Base-by-base conservation (phyloP, 2,888 invertebrate species). In the Pandemis cinnamomeana region DNA sequence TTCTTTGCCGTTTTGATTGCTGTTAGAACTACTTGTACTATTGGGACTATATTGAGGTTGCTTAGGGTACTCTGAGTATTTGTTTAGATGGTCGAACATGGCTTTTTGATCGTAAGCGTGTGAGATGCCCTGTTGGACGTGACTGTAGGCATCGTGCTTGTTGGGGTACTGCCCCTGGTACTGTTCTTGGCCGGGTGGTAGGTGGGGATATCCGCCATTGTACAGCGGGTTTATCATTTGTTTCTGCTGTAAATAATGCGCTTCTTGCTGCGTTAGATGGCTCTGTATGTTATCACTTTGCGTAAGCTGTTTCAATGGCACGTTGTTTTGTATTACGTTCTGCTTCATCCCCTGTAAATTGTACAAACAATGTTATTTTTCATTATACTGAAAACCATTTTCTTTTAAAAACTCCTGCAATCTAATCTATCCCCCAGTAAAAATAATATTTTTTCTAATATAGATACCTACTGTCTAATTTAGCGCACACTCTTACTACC, bases 21-120 rank as follows among this genome's bases (percentile, higher is more conserved):
- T 93, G 81, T 91, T 93, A 8, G 93, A 93, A 84, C 93, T 94
- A 82, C 92, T 92, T 71, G 92, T 93, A 79, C 93, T 94, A 82
- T 92, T 95, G 77, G 95, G 95, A 82, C 95, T 95, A 80, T 95
- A 95, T 77, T 95, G 94, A 20, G 92, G 91, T 79, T 92, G 92
- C 81, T 95, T 93, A 71, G 94, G 86, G 81, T 93, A 93, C 76
- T 95, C 94, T 78, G 90, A 87, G 79, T 93, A 93, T 83, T 94
- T 95, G 79, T 88, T 93, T 67, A 89, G 83, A 82, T 95, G 91
- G 78, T 95, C 91, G 79, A 92, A 88, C 76, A 86, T 87, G 69
- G 87, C 76, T 82, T 94, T 93, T 78, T 94, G 93, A 80, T 94
- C 94, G 82, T 94, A 95, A 58, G 89, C 85, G 78, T 92, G 94